Conservation (phyloP, 2,888 invertebrate genomes). For the Boloria euphrosyne region DNA sequence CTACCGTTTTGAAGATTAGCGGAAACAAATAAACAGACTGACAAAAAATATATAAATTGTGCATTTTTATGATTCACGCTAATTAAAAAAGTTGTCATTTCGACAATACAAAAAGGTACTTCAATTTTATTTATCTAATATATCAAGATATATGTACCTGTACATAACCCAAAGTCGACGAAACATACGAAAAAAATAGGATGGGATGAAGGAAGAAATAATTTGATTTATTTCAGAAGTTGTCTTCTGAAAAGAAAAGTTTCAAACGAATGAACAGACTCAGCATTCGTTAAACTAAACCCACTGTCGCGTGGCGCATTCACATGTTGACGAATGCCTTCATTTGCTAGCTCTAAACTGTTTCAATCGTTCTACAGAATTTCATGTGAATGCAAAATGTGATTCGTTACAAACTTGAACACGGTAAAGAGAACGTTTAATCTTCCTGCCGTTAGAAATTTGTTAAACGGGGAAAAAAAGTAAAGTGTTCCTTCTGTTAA, state of each 20-base stretch:
- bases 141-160: too few species aligned
- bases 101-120: too few species aligned
- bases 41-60: too few species aligned
- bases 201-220: neutral
- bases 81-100: too few species aligned
- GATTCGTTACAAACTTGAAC: constrained; percentile 18
- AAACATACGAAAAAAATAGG: neutral
- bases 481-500: neutral
- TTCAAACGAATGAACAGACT: constrained; percentile 29
- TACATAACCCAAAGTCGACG: neutral
- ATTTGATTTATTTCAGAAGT: neutral
- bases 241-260: constrained; percentile 35
- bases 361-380: constrained; percentile 37
- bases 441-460: constrained; percentile 7
- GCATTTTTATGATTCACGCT: too few species aligned
- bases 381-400: constrained; percentile 15
- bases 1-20: too few species aligned
- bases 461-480: neutral
- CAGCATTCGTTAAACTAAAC: constrained; percentile 44
- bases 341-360: constrained; percentile 52
- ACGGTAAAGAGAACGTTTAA: constrained; percentile 20
- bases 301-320: constrained; percentile 48
- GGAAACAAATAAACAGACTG: too few species aligned
- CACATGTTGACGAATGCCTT: constrained; percentile 55
- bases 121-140: too few species aligned